Evolutionary conservation across 2,888 invertebrate species (phyloP).

Genomic region (Drosophila kanekoi): DNA sequence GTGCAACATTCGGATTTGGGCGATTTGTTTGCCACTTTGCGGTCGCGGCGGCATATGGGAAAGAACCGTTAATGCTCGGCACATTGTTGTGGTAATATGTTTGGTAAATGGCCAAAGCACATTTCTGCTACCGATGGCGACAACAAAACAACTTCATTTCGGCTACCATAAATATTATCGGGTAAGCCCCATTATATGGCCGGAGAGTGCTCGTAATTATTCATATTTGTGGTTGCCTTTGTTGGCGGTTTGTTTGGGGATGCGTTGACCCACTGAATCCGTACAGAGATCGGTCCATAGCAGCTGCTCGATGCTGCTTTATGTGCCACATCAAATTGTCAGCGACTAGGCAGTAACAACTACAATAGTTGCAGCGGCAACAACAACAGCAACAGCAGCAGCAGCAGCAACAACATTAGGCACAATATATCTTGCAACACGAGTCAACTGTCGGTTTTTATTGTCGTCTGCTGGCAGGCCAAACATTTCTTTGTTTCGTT

Average conservation of each 20-base stretch:
- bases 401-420: slow-evolving; percentile 52
- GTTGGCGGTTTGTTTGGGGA: slow-evolving; percentile 36
- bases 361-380: slow-evolving; percentile 2
- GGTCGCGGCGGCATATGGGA: slow-evolving; percentile 55
- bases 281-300: slow-evolving; percentile 16
- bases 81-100: slow-evolving; percentile 80
- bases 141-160: slow-evolving; percentile 67
- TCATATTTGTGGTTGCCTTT: slow-evolving; percentile 73
- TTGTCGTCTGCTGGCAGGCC: slow-evolving; percentile 76
- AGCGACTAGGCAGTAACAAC: slow-evolving; percentile 41
- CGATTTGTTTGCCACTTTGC: slow-evolving; percentile 50
- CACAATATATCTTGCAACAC: slow-evolving; percentile 80
- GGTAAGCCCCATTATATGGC: slow-evolving; percentile 47
- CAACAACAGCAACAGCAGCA: slow-evolving; percentile 28
- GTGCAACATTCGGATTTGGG: slow-evolving; percentile 22
- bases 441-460: slow-evolving; percentile 81
- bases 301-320: slow-evolving; percentile 47
- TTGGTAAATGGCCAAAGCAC: slow-evolving; percentile 70
- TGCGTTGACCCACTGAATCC: slow-evolving; percentile 66
- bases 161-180: slow-evolving; percentile 63
- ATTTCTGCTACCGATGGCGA: slow-evolving; percentile 58
- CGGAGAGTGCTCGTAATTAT: slow-evolving; percentile 65
- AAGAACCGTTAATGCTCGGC: slow-evolving; percentile 73
- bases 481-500: slow-evolving; percentile 77
- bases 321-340: slow-evolving; percentile 78